Evolutionary conservation across 2,113 vertebrate species (phyloP).

Genomic region (Heterocephalus glaber): DNA sequence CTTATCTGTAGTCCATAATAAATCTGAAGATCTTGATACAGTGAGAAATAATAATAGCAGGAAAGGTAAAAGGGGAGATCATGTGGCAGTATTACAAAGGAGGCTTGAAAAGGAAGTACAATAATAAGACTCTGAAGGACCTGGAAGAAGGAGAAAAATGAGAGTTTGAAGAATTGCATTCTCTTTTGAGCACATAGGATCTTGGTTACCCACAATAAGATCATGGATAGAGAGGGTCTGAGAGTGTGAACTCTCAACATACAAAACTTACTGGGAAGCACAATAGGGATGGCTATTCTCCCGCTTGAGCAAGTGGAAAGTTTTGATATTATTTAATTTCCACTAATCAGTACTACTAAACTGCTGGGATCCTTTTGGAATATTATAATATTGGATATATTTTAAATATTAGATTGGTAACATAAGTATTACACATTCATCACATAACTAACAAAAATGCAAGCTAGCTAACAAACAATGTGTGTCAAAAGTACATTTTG

Average conservation of each 20-base stretch:
- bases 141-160: not conserved
- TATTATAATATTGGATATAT: not conserved
- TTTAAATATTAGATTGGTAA: slow-evolving; percentile 27
- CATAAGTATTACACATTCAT: slow-evolving; percentile 2
- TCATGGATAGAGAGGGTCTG: not conserved
- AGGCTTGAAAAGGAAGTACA: not conserved
- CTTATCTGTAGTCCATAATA: not conserved
- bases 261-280: not conserved
- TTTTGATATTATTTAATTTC: slow-evolving; percentile 34
- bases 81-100: not conserved
- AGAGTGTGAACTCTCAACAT: not conserved
- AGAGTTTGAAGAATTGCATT: not conserved
- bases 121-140: not conserved
- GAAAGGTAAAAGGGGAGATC: not conserved
- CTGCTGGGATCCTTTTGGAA: not conserved
- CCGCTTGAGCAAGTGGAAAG: slow-evolving; percentile 14
- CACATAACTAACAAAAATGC: not conserved
- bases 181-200: not conserved
- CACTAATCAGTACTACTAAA: not conserved
- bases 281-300: not conserved
- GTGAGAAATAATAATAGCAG: not conserved
- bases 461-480: not conserved
- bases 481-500: not conserved
- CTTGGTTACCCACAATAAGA: not conserved
- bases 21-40: not conserved